Conservation (phyloP, 30 jellyfish, hydroid and myxozoan species). For the Sanderia malayensis region DNA sequence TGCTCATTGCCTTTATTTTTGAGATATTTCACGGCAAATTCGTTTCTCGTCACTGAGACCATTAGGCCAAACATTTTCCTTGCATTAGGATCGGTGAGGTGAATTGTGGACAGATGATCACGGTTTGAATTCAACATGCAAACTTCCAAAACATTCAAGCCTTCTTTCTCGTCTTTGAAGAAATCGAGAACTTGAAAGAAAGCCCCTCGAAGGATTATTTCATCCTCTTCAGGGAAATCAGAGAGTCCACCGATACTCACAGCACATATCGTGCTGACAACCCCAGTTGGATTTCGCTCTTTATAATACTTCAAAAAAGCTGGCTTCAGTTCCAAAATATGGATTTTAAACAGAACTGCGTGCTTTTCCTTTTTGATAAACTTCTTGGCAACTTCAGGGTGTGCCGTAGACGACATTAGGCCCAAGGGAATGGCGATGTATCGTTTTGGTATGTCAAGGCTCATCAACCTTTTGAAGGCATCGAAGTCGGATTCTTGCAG, state of each 20-base stretch:
- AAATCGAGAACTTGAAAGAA: constrained; percentile 77
- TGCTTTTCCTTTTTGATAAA: constrained; percentile 37
- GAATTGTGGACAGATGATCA: constrained; percentile 67
- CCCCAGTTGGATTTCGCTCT: constrained; percentile 56
- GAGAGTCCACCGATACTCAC: constrained; percentile 69
- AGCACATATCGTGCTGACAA: constrained; percentile 89
- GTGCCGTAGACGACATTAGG: constrained; percentile 67
- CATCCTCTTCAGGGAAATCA: constrained; percentile 67
- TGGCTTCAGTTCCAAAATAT: constrained; percentile 57
- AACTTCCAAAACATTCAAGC: constrained; percentile 61
- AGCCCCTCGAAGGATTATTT: constrained; percentile 75
- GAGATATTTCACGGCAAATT: constrained; percentile 57
- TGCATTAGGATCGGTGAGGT: constrained; percentile 70
- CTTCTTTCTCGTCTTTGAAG: constrained; percentile 37
- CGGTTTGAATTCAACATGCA: constrained; percentile 86
- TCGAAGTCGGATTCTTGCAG: constrained; percentile 45
- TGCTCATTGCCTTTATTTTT: constrained; percentile 30
- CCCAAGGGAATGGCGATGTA: constrained; percentile 81
- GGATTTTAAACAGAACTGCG: constrained; percentile 70
- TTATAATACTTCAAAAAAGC: constrained; percentile 41
- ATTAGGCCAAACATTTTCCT: constrained; percentile 76
- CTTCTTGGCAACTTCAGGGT: constrained; percentile 30
- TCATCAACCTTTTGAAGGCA: constrained; percentile 43
- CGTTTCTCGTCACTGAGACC: constrained; percentile 80
- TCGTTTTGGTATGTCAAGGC: constrained; percentile 56